Conservation (phyloP, 2,797 vertebrate species). For the Schizothorax lantsangensis region DNA sequence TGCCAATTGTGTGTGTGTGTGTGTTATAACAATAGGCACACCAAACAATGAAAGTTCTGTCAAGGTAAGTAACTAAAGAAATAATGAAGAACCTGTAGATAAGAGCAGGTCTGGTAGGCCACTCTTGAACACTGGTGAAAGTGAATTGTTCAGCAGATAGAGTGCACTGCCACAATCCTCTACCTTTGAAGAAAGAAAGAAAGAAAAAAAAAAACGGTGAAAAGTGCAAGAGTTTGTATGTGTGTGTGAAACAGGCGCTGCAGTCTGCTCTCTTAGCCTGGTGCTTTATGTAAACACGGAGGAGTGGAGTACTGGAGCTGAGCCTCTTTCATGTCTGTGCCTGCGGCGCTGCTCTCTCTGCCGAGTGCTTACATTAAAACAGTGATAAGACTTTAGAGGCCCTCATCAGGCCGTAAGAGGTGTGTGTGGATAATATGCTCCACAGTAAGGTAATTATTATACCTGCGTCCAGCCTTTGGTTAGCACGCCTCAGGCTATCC, state of each 20-base stretch:
- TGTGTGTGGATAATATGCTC: slow-evolving; percentile 50
- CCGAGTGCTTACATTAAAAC: slow-evolving; percentile 57
- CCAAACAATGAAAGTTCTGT: neutral
- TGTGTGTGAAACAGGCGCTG: slow-evolving; percentile 34
- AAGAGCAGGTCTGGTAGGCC: neutral
- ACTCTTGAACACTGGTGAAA: neutral
- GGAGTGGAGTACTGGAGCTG: slow-evolving; percentile 50
- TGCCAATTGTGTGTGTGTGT: too few relatives aligned
- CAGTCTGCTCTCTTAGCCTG: slow-evolving; percentile 46
- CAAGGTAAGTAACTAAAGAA: neutral
- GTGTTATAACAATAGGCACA: neutral
- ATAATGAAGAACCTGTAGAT: neutral
- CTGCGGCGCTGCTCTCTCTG: slow-evolving; percentile 41
- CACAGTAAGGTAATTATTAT: slow-evolving; percentile 63
- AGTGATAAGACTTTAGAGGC: slow-evolving; percentile 59
- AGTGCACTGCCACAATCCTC: neutral
- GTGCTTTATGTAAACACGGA: slow-evolving; percentile 56
- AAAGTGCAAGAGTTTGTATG: slow-evolving; percentile 11
- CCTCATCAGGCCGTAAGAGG: slow-evolving; percentile 52
- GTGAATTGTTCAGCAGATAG: neutral
- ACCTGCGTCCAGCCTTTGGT: slow-evolving; percentile 64
- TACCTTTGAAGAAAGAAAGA: slow-evolving; percentile 4
- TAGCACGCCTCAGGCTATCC: slow-evolving; percentile 53
- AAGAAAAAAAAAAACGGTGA: slow-evolving; percentile 28
- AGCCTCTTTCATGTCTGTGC: slow-evolving; percentile 54